A percentile compares a stretch with the other conserved stretches of the same genome.
phyloP scores from a whole-genome alignment of 2,888 invertebrate genomes.

The Aspidiotus rigidus region DNA sequence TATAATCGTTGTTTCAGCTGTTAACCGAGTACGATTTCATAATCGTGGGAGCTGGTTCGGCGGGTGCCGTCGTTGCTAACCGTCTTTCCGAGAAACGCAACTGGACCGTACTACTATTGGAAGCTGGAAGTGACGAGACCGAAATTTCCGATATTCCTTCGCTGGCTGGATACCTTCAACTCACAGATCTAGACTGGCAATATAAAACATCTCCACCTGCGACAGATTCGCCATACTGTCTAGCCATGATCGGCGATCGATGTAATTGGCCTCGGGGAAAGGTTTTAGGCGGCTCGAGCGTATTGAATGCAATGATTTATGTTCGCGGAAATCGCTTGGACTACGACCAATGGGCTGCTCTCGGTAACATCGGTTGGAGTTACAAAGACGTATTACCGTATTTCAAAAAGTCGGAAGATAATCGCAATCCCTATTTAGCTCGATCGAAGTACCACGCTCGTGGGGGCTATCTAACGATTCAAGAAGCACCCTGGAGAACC shows the following conservation, averaged over 20 bases:
- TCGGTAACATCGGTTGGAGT: constrained; percentile 80
- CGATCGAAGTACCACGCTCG: constrained; percentile 64
- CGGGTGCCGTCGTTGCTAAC: constrained; percentile 79
- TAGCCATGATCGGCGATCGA: constrained; percentile 75
- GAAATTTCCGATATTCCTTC: constrained; percentile 82
- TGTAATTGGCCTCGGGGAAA: constrained; percentile 91
- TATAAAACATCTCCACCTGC: constrained; percentile 74
- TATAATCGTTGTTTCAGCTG: constrained; percentile 48
- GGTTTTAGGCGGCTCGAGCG: constrained; percentile 61
- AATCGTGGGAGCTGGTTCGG: constrained; percentile 78
- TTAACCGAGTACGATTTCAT: constrained; percentile 75
- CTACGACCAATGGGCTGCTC: constrained; percentile 74
- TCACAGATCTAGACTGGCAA: constrained; percentile 84
- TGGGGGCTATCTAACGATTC: constrained; percentile 73
- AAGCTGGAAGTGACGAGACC: constrained; percentile 73
- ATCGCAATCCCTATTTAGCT: constrained; percentile 70
- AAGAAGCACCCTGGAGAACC: constrained; percentile 70
- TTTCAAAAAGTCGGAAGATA: constrained; percentile 79
- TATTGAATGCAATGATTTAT: constrained; percentile 86
- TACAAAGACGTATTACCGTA: constrained; percentile 72
- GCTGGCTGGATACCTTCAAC: constrained; percentile 68
- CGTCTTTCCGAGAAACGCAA: constrained; percentile 68
- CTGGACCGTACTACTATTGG: constrained; percentile 73
- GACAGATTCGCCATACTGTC: constrained; percentile 66
- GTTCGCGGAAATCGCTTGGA: constrained; percentile 77